These are phyloP conservation scores for Papilio protenor DNA, from an alignment of 2,888 invertebrate genomes.

Conservation along the genomic window DNA sequence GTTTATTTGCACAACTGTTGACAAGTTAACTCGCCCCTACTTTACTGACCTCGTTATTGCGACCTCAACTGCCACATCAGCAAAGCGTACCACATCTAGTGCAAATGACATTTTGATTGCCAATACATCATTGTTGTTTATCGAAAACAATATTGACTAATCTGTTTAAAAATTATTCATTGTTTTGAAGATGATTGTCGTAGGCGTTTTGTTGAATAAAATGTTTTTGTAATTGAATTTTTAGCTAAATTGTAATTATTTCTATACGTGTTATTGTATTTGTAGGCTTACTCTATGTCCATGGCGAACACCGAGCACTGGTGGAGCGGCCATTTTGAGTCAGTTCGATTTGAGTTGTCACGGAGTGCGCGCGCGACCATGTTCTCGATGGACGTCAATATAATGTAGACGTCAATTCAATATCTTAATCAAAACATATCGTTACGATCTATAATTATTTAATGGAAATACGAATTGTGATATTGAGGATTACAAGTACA, in stretches of 20 bases:
- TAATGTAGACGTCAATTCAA: no score
- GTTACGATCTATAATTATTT: no score
- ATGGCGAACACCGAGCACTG: no score
- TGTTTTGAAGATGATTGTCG: not conserved
- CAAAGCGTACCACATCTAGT: conserved; percentile 28
- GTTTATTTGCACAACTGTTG: conserved; percentile 20
- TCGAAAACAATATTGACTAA: not conserved
- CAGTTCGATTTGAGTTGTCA: no score
- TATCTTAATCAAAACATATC: no score
- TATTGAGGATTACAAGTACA: no score
- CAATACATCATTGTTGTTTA: conserved; percentile 33
- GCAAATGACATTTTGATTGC: conserved; percentile 39
- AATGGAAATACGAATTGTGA: no score
- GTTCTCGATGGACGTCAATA: no score
- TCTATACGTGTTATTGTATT: not conserved
- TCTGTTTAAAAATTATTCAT: not conserved
- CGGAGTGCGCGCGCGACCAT: no score
- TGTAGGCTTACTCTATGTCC: no score
- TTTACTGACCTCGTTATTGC: conserved; percentile 35
- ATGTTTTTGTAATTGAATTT: not conserved
- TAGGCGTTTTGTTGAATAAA: not conserved
- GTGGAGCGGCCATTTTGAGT: no score
- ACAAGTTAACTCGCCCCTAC: conserved; percentile 28
- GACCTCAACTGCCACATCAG: conserved; percentile 34
- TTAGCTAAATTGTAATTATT: not conserved